phyloP scores from a whole-genome alignment of 2,113 vertebrate genomes.

The Hydrolagus affinis region DNA sequence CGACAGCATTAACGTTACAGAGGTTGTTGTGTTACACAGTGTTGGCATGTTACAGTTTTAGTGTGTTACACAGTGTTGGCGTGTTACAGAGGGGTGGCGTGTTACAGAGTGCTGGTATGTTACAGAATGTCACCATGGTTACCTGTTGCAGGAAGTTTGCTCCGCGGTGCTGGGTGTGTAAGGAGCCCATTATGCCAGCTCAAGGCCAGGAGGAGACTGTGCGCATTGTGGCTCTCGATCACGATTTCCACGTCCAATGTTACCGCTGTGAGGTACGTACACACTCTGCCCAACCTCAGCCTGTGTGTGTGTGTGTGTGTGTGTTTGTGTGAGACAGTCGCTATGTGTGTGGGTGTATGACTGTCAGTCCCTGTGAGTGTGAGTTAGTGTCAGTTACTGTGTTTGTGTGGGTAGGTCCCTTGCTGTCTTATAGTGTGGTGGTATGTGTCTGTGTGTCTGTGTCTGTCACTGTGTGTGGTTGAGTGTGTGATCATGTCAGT shows the following conservation, averaged over 20 bases:
- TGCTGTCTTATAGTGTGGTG: neutral
- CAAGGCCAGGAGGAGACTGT: constrained; percentile 95
- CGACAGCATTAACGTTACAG: no score
- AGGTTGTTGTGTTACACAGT: no score
- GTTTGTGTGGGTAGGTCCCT: neutral
- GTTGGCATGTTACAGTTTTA: no score
- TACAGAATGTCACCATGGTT: neutral
- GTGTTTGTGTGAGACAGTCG: neutral
- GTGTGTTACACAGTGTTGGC: no score
- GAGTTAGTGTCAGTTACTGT: neutral
- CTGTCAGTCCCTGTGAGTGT: neutral
- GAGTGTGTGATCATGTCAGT: no score
- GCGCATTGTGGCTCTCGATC: constrained; percentile 91
- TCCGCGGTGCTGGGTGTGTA: constrained; percentile 89
- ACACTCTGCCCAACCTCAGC: neutral
- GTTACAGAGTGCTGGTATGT: no score
- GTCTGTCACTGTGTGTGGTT: no score
- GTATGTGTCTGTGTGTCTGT: no score
- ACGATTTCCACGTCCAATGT: constrained; percentile 94
- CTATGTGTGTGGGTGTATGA: neutral
- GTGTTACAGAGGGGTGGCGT: no score
- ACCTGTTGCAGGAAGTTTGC: constrained; percentile 81
- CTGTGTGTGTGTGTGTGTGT: fast-evolving
- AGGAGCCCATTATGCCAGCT: constrained; percentile 90
- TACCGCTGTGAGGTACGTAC: constrained; percentile 88